These are phyloP conservation scores for Lerista edwardsae DNA, from an alignment of 2,797 vertebrate genomes.

Conservation along the genomic window DNA sequence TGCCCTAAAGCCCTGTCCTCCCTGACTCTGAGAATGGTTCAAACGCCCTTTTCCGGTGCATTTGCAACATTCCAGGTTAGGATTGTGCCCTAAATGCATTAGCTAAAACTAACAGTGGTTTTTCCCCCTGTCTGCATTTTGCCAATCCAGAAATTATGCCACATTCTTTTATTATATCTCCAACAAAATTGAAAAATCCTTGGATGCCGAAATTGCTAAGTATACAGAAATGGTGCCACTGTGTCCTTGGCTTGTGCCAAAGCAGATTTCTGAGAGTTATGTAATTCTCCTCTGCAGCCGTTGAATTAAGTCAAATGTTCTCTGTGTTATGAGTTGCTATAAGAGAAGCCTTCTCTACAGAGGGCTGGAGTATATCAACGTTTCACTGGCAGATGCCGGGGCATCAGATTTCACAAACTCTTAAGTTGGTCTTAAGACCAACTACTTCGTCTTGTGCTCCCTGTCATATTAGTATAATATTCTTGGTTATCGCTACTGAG, in stretches of 20 bases:
- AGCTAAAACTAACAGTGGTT: slow-evolving; percentile 5
- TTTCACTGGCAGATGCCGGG: slow-evolving; percentile 3
- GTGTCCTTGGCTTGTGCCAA: slow-evolving; percentile 76
- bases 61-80: no score
- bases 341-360: background rate
- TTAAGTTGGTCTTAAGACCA: rapidly evolving
- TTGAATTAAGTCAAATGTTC: slow-evolving; percentile 35
- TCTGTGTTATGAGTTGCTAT: slow-evolving; percentile 25
- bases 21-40: no score
- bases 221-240: slow-evolving; percentile 75
- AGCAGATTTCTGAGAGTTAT: slow-evolving; percentile 73
- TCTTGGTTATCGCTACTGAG: background rate
- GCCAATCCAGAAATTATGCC: slow-evolving; percentile 45
- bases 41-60: no score
- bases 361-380: slow-evolving; percentile 14
- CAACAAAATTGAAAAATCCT: slow-evolving; percentile 64
- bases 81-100: no score
- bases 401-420: background rate
- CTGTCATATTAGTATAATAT: rapidly evolving
- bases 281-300: slow-evolving; percentile 57
- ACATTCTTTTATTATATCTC: slow-evolving; percentile 60
- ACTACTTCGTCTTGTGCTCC: background rate
- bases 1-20: no score
- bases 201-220: slow-evolving; percentile 71
- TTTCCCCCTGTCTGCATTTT: slow-evolving; percentile 52